phyloP scores from a whole-genome alignment of 2,113 vertebrate genomes.

The Fulica atra region DNA sequence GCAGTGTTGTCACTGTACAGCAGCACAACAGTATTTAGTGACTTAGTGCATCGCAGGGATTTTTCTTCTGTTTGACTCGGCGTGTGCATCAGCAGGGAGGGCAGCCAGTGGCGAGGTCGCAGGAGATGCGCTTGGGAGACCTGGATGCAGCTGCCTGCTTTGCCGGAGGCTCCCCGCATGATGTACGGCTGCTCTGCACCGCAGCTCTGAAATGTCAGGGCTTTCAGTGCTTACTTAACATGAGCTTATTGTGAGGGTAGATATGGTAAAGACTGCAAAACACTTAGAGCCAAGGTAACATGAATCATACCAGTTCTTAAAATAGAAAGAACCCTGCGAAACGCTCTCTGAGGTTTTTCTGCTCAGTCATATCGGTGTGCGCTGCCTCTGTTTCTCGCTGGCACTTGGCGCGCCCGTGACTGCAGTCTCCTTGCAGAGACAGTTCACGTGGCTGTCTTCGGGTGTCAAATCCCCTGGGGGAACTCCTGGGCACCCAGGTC shows the following conservation, averaged over 20 bases:
- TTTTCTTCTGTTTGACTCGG: not conserved
- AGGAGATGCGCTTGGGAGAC: not conserved
- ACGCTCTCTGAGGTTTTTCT: not conserved
- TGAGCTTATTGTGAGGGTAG: constrained; percentile 7
- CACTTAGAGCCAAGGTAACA: constrained; percentile 26
- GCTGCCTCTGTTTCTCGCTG: constrained; percentile 1
- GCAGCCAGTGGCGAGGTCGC: not conserved
- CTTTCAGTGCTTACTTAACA: not conserved
- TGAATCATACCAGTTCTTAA: constrained; percentile 40
- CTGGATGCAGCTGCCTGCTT: constrained; percentile 8
- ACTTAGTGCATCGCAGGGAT: not conserved
- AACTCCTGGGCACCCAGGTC: not conserved
- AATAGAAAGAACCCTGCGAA: constrained; percentile 21
- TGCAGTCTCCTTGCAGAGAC: constrained; percentile 49
- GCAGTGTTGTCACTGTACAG: not conserved
- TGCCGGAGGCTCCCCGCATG: not conserved
- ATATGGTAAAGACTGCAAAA: not conserved
- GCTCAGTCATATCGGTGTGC: not conserved
- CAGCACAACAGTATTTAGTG: not conserved
- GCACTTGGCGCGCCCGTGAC: not conserved
- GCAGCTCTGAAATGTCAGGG: constrained; percentile 22
- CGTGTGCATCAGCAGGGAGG: not conserved
- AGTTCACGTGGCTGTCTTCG: not conserved
- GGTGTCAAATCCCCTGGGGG: not conserved
- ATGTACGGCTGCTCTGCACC: not conserved